Evolutionary conservation across 2,113 vertebrate species (phyloP).

Genomic region (Acanthisitta chloris): DNA sequence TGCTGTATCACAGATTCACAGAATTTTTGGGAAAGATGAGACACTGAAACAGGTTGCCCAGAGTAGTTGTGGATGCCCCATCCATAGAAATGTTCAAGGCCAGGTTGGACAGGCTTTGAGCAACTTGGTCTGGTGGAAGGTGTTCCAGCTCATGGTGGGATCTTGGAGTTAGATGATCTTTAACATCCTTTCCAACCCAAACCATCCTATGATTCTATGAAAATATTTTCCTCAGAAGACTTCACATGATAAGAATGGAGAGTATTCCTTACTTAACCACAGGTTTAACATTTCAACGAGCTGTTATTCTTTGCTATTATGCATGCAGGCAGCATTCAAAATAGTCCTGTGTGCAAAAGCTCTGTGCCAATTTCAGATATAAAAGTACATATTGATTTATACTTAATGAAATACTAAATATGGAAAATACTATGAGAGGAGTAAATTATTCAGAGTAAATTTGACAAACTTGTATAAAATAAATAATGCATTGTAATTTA

Average conservation of each 20-base stretch:
- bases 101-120: not conserved
- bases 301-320: not conserved
- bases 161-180: not conserved
- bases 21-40: not conserved
- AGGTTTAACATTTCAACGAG: not conserved
- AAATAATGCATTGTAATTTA: slow-evolving; percentile 36
- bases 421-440: slow-evolving; percentile 1
- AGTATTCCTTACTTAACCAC: not conserved
- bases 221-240: not conserved
- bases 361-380: not conserved
- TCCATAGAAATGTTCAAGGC: not conserved
- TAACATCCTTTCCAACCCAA: not conserved
- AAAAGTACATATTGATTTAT: slow-evolving; percentile 33
- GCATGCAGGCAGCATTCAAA: not conserved
- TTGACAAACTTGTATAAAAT: slow-evolving; percentile 23
- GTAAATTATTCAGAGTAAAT: slow-evolving; percentile 47
- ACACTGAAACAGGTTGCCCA: not conserved
- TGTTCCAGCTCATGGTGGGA: too few species aligned
- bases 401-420: slow-evolving; percentile 45
- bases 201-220: not conserved
- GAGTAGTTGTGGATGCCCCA: not conserved
- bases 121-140: not conserved
- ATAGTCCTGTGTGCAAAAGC: not conserved
- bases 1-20: not conserved
- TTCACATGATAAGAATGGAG: not conserved